These are phyloP conservation scores for Garra rufa DNA, from an alignment of 2,113 vertebrate genomes.

Conservation along the genomic window DNA sequence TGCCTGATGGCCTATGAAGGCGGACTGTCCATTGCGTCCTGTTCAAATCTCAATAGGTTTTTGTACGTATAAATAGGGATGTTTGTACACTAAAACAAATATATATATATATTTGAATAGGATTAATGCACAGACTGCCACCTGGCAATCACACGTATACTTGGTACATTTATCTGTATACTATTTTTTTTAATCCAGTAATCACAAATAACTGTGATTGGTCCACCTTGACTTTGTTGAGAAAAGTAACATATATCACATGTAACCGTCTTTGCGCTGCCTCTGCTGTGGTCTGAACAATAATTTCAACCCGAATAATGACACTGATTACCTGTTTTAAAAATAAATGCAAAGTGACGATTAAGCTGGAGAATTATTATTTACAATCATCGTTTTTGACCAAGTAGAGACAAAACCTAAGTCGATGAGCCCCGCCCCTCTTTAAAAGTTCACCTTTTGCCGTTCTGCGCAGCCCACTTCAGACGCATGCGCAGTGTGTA, in stretches of 20 bases:
- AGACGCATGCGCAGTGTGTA: slow-evolving; percentile 15
- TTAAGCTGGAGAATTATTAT: neutral
- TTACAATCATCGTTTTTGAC: neutral
- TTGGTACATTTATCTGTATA: neutral
- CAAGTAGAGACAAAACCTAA: neutral
- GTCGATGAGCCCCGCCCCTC: neutral
- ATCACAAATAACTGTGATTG: neutral
- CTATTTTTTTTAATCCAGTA: neutral
- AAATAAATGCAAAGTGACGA: neutral
- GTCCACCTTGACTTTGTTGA: neutral
- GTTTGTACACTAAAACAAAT: neutral
- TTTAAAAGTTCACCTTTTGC: neutral
- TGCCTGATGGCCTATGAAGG: neutral
- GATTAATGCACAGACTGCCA: neutral
- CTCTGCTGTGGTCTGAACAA: neutral
- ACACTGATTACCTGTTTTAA: neutral
- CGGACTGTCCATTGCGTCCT: neutral
- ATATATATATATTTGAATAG: neutral
- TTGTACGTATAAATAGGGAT: neutral
- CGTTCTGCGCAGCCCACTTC: neutral
- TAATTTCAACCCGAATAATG: neutral
- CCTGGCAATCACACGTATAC: neutral
- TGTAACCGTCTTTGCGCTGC: neutral
- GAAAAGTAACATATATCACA: neutral
- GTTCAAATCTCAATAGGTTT: neutral